phyloP scores from a whole-genome alignment of 92 coral and sea anemone genomes.

The Heliopora coerulea region DNA sequence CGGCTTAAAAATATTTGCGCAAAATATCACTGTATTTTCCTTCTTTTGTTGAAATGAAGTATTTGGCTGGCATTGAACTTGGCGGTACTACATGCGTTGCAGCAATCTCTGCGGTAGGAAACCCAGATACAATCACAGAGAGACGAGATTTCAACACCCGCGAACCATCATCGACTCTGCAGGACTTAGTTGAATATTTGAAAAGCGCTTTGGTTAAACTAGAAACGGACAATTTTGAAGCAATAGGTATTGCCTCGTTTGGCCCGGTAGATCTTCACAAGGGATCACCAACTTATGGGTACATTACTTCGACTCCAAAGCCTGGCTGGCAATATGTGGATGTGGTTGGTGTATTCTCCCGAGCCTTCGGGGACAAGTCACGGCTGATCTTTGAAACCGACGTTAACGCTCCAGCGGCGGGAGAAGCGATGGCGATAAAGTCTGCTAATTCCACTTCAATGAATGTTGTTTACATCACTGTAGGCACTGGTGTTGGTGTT shows the following conservation, averaged over 20 bases:
- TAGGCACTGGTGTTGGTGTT: slow-evolving; percentile 92
- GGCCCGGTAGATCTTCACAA: slow-evolving; percentile 83
- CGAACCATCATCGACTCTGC: slow-evolving; percentile 52
- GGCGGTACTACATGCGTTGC: slow-evolving; percentile 92
- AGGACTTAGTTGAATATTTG: slow-evolving; percentile 51
- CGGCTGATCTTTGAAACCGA: slow-evolving; percentile 82
- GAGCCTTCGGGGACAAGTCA: slow-evolving; percentile 54
- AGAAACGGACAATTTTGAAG: slow-evolving; percentile 44
- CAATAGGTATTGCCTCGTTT: slow-evolving; percentile 89
- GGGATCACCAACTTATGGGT: slow-evolving; percentile 73
- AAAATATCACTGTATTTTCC: too few relatives aligned
- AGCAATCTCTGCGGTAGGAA: slow-evolving; percentile 61
- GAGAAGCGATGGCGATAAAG: slow-evolving; percentile 46
- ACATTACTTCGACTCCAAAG: slow-evolving; percentile 82
- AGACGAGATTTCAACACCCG: slow-evolving; percentile 63
- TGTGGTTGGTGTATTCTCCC: slow-evolving; percentile 62
- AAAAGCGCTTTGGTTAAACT: slow-evolving; percentile 50
- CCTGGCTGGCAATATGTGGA: slow-evolving; percentile 65
- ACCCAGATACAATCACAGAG: slow-evolving; percentile 58
- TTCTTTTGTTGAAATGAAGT: neutral
- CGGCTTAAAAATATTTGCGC: too few relatives aligned
- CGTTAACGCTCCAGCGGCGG: slow-evolving; percentile 86
- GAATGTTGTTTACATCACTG: slow-evolving; percentile 74
- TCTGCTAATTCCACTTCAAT: slow-evolving; percentile 34
- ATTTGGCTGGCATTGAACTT: slow-evolving; percentile 86